These are phyloP conservation scores for Mus caroli DNA, from an alignment of 2,797 vertebrate genomes.

Conservation along the genomic window DNA sequence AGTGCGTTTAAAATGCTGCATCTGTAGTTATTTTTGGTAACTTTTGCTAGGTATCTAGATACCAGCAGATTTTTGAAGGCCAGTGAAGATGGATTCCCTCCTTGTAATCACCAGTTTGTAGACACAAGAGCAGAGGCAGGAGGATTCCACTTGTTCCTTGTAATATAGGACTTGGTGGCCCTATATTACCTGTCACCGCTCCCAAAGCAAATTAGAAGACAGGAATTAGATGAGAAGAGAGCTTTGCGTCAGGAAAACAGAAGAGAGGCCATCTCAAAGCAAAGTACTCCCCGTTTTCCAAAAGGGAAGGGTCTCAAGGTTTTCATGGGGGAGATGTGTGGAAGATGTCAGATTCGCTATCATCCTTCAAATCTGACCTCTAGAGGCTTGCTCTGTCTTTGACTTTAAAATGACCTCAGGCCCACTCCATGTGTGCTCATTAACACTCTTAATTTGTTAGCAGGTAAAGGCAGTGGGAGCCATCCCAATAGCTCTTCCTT, in stretches of 20 bases:
- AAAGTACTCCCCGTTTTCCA: background rate
- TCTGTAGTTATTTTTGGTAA: background rate
- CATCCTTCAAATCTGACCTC: background rate
- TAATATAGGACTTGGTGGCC: background rate
- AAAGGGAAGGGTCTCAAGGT: background rate
- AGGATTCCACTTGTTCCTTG: background rate
- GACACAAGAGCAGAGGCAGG: background rate
- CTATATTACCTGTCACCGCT: background rate
- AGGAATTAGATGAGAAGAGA: background rate
- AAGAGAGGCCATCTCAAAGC: background rate
- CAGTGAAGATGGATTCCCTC: background rate
- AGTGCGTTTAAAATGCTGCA: background rate
- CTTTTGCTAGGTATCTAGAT: background rate
- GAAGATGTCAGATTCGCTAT: background rate
- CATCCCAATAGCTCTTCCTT: background rate
- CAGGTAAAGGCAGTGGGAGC: background rate
- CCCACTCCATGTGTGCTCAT: background rate
- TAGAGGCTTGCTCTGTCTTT: background rate
- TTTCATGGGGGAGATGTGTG: background rate
- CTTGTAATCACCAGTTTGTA: background rate
- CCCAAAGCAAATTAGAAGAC: background rate
- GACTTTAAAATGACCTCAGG: background rate
- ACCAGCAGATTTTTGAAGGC: background rate
- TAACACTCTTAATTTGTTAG: background rate
- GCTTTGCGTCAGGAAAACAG: background rate